Evolutionary conservation across 2,113 vertebrate species (phyloP).

Genomic region (Camelus bactrianus): DNA sequence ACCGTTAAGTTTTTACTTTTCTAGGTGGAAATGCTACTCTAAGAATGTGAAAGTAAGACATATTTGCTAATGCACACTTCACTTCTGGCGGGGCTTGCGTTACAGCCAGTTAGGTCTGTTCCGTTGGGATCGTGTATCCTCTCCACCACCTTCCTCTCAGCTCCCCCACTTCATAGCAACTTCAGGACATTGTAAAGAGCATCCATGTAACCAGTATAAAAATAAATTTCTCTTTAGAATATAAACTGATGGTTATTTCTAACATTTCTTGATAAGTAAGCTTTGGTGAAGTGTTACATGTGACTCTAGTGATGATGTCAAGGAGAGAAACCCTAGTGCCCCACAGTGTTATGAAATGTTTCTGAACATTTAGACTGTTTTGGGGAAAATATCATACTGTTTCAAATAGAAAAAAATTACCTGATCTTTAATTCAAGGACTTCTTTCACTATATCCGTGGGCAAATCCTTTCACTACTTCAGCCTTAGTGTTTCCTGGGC

Average conservation of each 20-base stretch:
- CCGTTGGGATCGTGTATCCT: background rate
- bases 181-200: background rate
- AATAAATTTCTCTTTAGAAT: background rate
- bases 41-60: background rate
- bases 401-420: background rate
- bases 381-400: background rate
- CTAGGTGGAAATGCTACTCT: background rate
- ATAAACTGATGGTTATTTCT: background rate
- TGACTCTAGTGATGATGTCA: background rate
- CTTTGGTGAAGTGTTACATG: background rate
- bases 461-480: background rate
- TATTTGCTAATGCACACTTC: background rate
- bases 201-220: background rate
- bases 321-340: background rate
- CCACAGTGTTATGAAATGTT: background rate
- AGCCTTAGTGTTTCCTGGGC: background rate
- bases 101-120: background rate
- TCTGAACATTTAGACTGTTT: background rate
- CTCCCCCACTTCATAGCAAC: background rate
- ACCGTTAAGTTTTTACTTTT: background rate
- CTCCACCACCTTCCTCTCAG: background rate
- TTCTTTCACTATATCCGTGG: background rate
- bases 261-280: background rate
- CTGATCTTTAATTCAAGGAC: constrained; percentile 29
- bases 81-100: background rate